Evolutionary conservation across 2,888 invertebrate genomes (phyloP), one percentile per base, ranked within the genome.

Genomic region (Cephus pulcher): DNA sequence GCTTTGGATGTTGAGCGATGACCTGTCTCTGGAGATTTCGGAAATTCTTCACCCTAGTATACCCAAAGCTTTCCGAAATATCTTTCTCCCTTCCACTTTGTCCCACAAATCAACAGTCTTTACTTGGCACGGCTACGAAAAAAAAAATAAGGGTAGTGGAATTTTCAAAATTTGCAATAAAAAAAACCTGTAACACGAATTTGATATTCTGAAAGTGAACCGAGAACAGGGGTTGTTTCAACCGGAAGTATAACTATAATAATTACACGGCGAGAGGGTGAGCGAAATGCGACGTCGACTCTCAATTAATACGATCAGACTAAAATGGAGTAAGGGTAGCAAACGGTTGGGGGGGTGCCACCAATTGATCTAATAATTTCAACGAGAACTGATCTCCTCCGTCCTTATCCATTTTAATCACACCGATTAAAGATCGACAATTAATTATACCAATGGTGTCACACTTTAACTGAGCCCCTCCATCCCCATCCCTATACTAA

Each of bases 1-100:
- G 79, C 81, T 82, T 82, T 82, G 84, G 83, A 83, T 84, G 82
- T 85, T 86, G 86, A 85, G 82, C 82, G 85, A 85, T 86, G 84
- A 81, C 81, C 75, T 77, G 80, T 83, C 86, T 82, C 86, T 74
- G 74, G 86, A 83, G 86, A 84, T 82, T 80, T 79, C 80, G 74
- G 73, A 76, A 80, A 83, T 79, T 82, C 82, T 71, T 15, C 71
- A 34, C 12, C 78, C 76, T 78, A 75, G 75, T 79, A 79, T 70
- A 76, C 73, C 80, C 81, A 34, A 70, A 70, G 71, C 76, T 74
- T 40, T 74, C 35, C 37, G 68, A 34, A 80, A 77, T 32, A 71
- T 69, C 75, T 76, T 70, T 33, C 35, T 12, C 11, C 73, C 78
- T 69, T 77, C 56, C 69, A 2, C 23, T 23, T 9, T 23, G 40